phyloP scores from a whole-genome alignment of 53 echinoderm and acorn worm genomes.

The Holothuria leucospilota region DNA sequence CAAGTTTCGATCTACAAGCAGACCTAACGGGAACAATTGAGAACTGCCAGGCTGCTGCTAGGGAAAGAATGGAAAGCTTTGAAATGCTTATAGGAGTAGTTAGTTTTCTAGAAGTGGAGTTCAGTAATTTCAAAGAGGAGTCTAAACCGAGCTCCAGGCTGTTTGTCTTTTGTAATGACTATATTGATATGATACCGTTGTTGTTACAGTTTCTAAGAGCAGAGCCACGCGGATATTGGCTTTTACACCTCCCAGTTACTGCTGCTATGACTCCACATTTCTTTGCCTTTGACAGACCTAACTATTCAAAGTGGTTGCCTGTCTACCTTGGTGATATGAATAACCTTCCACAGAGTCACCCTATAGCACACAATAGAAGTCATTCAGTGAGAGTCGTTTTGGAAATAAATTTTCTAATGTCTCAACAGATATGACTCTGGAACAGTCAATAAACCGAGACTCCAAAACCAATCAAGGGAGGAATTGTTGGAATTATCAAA shows the following conservation, averaged over 20 bases:
- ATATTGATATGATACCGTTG: constrained; percentile 23
- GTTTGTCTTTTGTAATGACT: constrained; percentile 37
- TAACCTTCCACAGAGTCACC: not conserved
- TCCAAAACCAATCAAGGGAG: constrained; percentile 28
- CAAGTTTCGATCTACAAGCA: not conserved
- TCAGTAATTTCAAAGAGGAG: constrained; percentile 14
- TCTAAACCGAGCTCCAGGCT: constrained; percentile 1
- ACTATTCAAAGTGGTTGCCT: constrained; percentile 49
- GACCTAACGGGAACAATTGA: not conserved
- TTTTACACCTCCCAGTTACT: constrained; percentile 3
- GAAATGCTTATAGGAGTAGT: not conserved
- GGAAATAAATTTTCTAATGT: constrained; percentile 13
- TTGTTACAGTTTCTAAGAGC: constrained; percentile 37
- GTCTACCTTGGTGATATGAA: constrained; percentile 49
- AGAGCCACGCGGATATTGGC: constrained; percentile 34
- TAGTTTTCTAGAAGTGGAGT: not conserved
- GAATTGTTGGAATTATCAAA: too few relatives aligned
- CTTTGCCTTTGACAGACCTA: constrained; percentile 40
- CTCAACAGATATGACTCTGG: constrained; percentile 29
- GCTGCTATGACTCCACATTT: constrained; percentile 14
- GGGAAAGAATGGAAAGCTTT: not conserved
- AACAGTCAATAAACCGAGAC: constrained; percentile 20
- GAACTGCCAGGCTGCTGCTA: not conserved
- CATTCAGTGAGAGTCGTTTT: constrained; percentile 24
- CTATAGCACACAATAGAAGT: constrained; percentile 21